Evolutionary conservation across 2,888 invertebrate species (phyloP).

Genomic region (Synergus itoensis): DNA sequence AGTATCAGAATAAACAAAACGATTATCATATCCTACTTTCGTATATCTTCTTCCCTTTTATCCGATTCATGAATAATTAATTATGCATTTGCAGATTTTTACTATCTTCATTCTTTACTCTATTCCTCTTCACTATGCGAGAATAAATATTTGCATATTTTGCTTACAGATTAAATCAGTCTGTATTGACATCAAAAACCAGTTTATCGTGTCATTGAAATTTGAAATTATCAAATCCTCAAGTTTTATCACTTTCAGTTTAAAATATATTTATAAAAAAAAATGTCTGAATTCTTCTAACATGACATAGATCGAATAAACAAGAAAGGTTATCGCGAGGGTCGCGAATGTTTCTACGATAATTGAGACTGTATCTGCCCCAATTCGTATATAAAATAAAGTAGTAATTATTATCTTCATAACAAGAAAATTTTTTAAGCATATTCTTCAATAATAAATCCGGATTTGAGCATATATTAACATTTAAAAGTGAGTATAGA

Average conservation of each 20-base stretch:
- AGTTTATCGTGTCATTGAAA: neutral
- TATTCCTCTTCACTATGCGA: neutral
- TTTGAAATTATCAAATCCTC: no score
- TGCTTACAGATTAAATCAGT: neutral
- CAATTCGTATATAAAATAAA: neutral
- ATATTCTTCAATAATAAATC: no score
- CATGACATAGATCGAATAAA: neutral
- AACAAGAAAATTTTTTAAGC: no score
- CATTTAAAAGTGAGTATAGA: no score
- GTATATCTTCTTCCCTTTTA: neutral
- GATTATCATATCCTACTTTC: neutral
- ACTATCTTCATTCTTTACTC: neutral
- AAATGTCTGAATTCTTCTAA: neutral
- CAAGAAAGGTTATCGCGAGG: neutral
- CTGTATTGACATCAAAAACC: neutral
- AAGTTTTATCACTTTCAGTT: no score
- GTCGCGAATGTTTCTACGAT: neutral
- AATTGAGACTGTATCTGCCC: neutral
- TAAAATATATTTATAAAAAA: neutral
- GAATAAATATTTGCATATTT: neutral
- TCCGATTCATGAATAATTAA: constrained; percentile 22
- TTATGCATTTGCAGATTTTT: neutral
- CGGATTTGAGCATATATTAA: no score
- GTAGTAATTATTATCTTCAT: no score
- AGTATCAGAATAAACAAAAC: neutral